Evolutionary conservation across 2,888 invertebrate genomes (phyloP).

Genomic region (Amiota mariae): DNA sequence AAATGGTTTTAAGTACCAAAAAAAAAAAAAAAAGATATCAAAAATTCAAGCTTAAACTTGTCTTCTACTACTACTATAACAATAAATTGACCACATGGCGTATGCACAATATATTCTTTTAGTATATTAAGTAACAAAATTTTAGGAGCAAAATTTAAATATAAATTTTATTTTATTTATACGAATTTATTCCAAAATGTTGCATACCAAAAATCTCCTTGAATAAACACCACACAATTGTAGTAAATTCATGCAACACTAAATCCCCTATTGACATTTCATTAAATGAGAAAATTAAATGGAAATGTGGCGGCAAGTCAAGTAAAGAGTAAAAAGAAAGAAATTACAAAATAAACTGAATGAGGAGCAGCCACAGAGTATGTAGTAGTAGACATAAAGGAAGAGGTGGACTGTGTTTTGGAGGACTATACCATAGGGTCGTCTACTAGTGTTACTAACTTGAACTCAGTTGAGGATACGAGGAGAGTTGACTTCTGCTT

Average conservation of each 20-base stretch:
- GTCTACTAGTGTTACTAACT: background rate
- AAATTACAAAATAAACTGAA: slow-evolving; percentile 1
- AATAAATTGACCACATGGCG: background rate
- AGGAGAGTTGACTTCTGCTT: too few species aligned
- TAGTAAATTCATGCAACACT: slow-evolving; percentile 19
- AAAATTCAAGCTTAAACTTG: too few species aligned
- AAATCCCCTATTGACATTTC: slow-evolving; percentile 27
- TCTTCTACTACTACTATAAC: too few species aligned
- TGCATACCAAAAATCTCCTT: background rate
- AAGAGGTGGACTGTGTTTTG: background rate
- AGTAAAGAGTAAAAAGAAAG: background rate
- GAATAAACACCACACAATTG: background rate
- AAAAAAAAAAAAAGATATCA: too few species aligned
- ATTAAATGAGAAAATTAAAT: slow-evolving; percentile 21
- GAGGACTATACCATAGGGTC: background rate
- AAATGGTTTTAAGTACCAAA: too few species aligned
- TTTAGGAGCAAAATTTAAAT: too few species aligned
- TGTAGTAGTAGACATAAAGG: too few species aligned
- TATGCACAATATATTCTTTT: background rate
- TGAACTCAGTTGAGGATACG: background rate
- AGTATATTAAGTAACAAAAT: too few species aligned
- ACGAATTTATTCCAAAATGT: background rate
- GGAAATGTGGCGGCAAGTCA: background rate
- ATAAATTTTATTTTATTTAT: too few species aligned
- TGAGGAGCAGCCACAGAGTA: background rate